Conservation (phyloP, 1,140 invertebrate species). For the Drosophila takahashii region DNA sequence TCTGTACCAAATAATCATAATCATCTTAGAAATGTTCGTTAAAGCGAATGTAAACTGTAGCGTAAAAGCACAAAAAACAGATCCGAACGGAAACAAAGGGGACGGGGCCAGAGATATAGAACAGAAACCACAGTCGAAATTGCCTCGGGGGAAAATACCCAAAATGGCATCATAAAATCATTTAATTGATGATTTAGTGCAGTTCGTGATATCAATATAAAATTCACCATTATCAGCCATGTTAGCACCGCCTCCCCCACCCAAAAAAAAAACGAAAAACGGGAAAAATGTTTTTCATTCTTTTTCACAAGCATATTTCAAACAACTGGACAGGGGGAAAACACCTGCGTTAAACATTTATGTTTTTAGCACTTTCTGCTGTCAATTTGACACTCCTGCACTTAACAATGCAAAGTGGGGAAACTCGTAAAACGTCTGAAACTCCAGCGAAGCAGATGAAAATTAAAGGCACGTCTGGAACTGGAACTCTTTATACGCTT, state of each 20-base stretch:
- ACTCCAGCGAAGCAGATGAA: conserved; percentile 14
- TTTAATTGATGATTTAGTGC: conserved; percentile 72
- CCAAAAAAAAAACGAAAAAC: background rate
- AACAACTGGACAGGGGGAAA: background rate
- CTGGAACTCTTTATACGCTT: conserved; percentile 15
- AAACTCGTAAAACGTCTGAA: conserved; percentile 33
- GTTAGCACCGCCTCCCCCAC: background rate
- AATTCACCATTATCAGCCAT: conserved; percentile 43
- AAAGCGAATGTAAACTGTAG: conserved; percentile 4
- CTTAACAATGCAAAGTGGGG: conserved; percentile 44
- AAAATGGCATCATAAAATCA: conserved; percentile 70
- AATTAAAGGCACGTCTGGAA: conserved; percentile 27
- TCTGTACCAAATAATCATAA: too few relatives aligned
- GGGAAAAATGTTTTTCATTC: background rate
- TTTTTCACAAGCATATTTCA: conserved; percentile 24
- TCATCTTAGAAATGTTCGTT: background rate
- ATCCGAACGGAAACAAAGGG: background rate
- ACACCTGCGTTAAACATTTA: conserved; percentile 46
- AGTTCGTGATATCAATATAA: conserved; percentile 65
- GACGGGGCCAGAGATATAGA: conserved; percentile 13
- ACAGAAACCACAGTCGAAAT: conserved; percentile 13
- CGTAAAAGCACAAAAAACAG: conserved; percentile 3
- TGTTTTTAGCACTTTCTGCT: conserved; percentile 45
- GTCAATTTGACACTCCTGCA: conserved; percentile 47
- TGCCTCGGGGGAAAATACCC: conserved; percentile 17